Conservation (phyloP, 2,888 invertebrate genomes). For the Protophormia terraenovae region DNA sequence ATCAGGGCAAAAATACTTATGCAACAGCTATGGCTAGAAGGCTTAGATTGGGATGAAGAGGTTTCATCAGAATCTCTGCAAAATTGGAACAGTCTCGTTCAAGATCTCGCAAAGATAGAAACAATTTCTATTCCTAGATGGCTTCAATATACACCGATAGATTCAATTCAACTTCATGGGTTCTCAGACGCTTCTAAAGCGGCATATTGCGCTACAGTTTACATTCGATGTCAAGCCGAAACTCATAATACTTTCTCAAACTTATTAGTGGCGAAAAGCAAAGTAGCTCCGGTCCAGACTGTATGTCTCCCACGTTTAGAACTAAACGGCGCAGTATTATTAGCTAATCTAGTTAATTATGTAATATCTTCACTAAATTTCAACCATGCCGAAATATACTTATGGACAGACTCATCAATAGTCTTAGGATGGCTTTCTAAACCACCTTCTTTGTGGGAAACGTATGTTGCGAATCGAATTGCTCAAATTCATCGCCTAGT, state of each 20-base stretch:
- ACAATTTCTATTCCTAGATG: background rate
- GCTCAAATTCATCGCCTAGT: background rate
- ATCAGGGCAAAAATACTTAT: background rate
- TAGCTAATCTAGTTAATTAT: background rate
- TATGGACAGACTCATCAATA: background rate
- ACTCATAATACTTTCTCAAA: background rate
- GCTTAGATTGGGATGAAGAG: background rate
- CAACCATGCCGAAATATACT: background rate
- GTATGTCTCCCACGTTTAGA: background rate
- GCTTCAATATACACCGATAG: background rate
- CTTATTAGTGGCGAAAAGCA: background rate
- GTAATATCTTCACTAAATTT: background rate
- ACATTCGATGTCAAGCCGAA: background rate
- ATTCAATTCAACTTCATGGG: background rate
- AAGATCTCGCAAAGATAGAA: background rate
- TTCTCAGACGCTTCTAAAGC: background rate
- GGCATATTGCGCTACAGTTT: background rate
- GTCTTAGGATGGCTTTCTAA: background rate
- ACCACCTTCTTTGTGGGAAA: no score
- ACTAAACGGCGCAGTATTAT: background rate
- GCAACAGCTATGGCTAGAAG: background rate
- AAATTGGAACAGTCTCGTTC: background rate
- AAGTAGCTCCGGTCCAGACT: background rate
- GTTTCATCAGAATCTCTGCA: background rate
- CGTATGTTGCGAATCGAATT: no score